Percentiles rank a stretch among this genome's conserved stretches.
These are phyloP conservation scores for Anoncus sp. DNA, from an alignment of 2,888 invertebrate genomes.

Conservation along the genomic window DNA sequence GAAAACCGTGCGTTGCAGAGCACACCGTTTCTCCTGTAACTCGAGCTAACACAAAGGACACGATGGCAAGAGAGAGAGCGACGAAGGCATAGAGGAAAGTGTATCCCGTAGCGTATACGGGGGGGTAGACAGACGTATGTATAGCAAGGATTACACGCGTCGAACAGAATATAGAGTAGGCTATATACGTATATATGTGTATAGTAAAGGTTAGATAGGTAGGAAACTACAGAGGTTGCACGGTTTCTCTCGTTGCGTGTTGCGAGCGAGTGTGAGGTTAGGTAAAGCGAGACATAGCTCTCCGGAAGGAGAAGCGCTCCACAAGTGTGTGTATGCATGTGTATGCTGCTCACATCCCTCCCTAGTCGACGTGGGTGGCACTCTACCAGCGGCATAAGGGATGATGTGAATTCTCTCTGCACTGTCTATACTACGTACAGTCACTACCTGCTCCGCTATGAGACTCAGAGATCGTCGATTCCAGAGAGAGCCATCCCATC, in stretches of 20 bases:
- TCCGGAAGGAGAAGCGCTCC: conserved; percentile 61
- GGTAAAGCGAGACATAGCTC: conserved; percentile 49
- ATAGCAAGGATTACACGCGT: conserved; percentile 70
- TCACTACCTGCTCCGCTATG: conserved; percentile 27
- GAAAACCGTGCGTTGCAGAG: conserved; percentile 41
- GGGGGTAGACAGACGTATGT: conserved; percentile 4
- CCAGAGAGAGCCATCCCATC: conserved; percentile 16
- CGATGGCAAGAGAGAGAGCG: conserved; percentile 21
- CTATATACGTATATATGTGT: conserved; percentile 21
- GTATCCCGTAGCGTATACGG: conserved; percentile 15
- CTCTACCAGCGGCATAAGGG: conserved; percentile 22
- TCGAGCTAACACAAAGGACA: conserved; percentile 50
- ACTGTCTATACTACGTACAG: conserved; percentile 19
- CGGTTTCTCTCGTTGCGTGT: conserved; percentile 32
- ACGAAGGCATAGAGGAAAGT: not conserved
- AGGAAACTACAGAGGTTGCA: conserved; percentile 37
- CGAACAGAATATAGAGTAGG: conserved; percentile 77
- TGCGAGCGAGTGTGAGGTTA: conserved; percentile 66
- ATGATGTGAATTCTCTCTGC: conserved; percentile 27
- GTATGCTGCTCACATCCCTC: conserved; percentile 47
- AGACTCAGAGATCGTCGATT: conserved; percentile 26
- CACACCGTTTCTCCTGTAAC: conserved; percentile 47
- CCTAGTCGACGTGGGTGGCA: conserved; percentile 11
- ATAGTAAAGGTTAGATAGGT: conserved; percentile 18
- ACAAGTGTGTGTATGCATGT: conserved; percentile 69